A percentile compares a stretch with the other conserved stretches of the same genome.
Conservation (phyloP, 2,888 invertebrate genomes). For the Subacronicta megacephala region DNA sequence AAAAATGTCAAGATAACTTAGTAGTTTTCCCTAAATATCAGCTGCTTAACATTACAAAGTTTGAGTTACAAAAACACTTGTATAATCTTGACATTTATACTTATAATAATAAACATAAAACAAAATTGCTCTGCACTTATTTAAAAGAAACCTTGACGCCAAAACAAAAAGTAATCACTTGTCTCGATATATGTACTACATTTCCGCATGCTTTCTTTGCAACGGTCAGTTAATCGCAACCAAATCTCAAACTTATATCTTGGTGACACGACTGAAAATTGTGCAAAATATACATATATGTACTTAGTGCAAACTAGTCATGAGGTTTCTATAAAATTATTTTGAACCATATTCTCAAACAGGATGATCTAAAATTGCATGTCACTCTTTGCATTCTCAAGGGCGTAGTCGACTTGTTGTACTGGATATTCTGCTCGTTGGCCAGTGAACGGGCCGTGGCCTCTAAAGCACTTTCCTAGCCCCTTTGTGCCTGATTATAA, state of each 20-base stretch:
- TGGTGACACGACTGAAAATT: conserved; percentile 1
- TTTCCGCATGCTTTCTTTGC: conserved; percentile 49
- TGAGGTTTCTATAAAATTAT: background rate
- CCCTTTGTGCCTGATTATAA: conserved; percentile 65
- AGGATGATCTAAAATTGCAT: conserved; percentile 9
- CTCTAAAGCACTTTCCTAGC: conserved; percentile 80
- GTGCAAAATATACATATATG: background rate
- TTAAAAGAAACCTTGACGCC: conserved; percentile 26
- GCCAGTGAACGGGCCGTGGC: conserved; percentile 69
- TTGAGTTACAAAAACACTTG: no score
- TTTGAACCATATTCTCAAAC: background rate
- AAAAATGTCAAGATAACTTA: no score
- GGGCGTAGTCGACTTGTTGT: conserved; percentile 44
- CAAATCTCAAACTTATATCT: background rate
- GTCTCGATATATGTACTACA: conserved; percentile 21
- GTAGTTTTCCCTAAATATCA: no score
- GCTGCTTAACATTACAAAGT: no score
- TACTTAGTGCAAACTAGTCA: conserved; percentile 6
- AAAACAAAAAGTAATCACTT: conserved; percentile 14
- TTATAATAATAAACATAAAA: background rate
- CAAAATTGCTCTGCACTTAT: background rate
- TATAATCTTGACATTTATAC: no score
- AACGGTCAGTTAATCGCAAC: background rate
- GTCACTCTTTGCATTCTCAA: conserved; percentile 25
- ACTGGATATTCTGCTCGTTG: conserved; percentile 32